Base-by-base conservation (phyloP, 2,797 vertebrate species). In the Helarctos malayanus region DNA sequence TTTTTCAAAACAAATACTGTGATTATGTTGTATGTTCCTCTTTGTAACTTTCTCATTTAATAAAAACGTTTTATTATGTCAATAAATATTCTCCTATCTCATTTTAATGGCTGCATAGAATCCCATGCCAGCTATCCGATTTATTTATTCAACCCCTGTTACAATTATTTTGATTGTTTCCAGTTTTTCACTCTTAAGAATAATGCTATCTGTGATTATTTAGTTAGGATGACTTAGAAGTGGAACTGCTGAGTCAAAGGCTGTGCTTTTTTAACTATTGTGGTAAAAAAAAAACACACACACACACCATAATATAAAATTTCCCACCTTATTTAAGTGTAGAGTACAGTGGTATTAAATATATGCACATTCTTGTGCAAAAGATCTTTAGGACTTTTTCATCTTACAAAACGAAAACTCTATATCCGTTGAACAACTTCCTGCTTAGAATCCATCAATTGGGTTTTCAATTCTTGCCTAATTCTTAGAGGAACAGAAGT, bases 221-320 rank as follows among this genome's bases (percentile, higher is more conserved):
- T 89, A 81, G 56, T 57, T 76, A 78, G 16, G 45, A 69, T 38
- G 81, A 76, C 32, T 89, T 86, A 76, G 27, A 82, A 61, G 52
- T 89, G 11, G 63, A 96, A 38, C 63, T 95, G 35, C 76, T 95
- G 59, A 95, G 23, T 88, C 25, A 93, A 83, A 63, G 10, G 25
- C 38, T 56, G 27, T 47, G 49, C 29, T 83, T 84, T 56, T 32
- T 32, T 11, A 47, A 63, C 88, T 69, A 38, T 14, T 63, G 69
- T 65, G 25, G 54, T 35, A 7, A 78, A 54, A 49, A 61, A 71
- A 29, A 9, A 6, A 8, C n/a, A 2, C 21, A 38, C 3, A 38
- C 35, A 38, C 5, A 41, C 41, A 41, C 41, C 13, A 5, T 54
- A n/a, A 63, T 41, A 57, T 73, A n/a, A 57, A 47, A 59, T 90